Percentiles rank a stretch among this genome's conserved stretches.
Evolutionary conservation across 2,113 vertebrate species (phyloP).

Genomic region (western clawed frog (Xenopus tropicalis)): UCB_Xtro_10.0 CM004450.2:54039001-54039500

Average conservation of each 20-base stretch:
- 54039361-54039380: background rate
- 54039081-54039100: background rate
- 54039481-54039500: no score
- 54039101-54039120: background rate
- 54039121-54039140: background rate
- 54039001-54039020: no score
- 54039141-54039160: background rate
- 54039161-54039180: background rate
- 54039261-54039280: conserved; percentile 46
- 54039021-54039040: no score
- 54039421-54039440: background rate
- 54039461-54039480: no score
- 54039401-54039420: background rate
- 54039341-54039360: conserved; percentile 11
- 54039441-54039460: background rate
- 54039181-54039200: conserved; percentile 44
- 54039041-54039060: no score
- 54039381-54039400: conserved; percentile 8
- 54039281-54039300: conserved; percentile 32
- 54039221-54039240: conserved; percentile 48
- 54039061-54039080: no score
- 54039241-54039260: conserved; percentile 41
- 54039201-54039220: conserved; percentile 46
- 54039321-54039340: conserved; percentile 8
- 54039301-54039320: conserved; percentile 29